Evolutionary conservation across 2,113 vertebrate genomes (phyloP), one percentile per base, ranked within the genome.

Genomic region (Chiloscyllium plagiosum): DNA sequence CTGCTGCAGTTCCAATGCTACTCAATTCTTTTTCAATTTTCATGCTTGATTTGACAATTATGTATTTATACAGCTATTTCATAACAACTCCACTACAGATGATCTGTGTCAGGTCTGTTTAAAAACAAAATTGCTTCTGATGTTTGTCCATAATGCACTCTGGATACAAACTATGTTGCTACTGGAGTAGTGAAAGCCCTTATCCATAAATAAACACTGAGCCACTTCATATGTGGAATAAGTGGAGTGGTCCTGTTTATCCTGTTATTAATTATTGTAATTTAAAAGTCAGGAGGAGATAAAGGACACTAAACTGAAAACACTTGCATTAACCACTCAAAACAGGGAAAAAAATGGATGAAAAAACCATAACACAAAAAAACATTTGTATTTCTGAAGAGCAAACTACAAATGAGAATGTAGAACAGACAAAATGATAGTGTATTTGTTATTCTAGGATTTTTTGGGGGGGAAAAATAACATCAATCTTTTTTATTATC

Each of bases 91-190:
- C 94, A 95, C 94, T 52, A 12, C 66, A 69, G 37, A 94, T 70
- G 93, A 70, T 70, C 66, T 69, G 66, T 94, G 93, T 94, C 93
- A 42, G 22, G 93, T 37, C 93, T 65, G 37, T 94, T 76, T 70
- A 50, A 94, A 94, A 94, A 47, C 93, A 94, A 94, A 94, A 94
- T 94, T 94, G 66, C 66, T 94, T 94, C 37, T 94, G 93, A 94
- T 70, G 66, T 50, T 70, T 70, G 66, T 50, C 37, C 68, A 70
- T 52, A 50, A 95, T 95, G 42, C 26, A 50, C 52, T 47, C 24
- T 95, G 94, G 47, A 72, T 72, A 70, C 69, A 95, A 95, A 47
- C 42, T 29, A 26, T 95, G 68, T 26, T 47, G 93, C 50, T 72
- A 76, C 13, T 50, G 69, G 69, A 26, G 15, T 95, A 95, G 72